Evolutionary conservation across 2,888 invertebrate species (phyloP).

Genomic region (Hecatera dysodea): DNA sequence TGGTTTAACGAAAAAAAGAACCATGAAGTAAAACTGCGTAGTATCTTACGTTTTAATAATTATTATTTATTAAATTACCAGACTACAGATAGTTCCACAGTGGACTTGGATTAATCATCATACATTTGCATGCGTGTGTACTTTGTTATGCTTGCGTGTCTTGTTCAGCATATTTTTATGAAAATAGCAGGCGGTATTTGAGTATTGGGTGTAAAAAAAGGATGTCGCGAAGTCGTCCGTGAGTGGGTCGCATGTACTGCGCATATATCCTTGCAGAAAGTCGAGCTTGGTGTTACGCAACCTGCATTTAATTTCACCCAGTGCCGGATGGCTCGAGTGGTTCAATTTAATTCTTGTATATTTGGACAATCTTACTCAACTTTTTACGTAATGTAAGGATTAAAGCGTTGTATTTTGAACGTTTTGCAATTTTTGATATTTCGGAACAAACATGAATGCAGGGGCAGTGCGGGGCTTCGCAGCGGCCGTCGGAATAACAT

Average conservation of each 20-base stretch:
- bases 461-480: conserved; percentile 72
- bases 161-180: conserved; percentile 41
- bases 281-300: conserved; percentile 77
- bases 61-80: too few relatives aligned
- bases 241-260: conserved; percentile 56
- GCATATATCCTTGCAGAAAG: conserved; percentile 78
- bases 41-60: too few relatives aligned
- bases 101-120: conserved; percentile 15
- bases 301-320: conserved; percentile 77
- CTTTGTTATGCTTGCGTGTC: conserved; percentile 38
- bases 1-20: conserved; percentile 9
- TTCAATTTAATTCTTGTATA: conserved; percentile 81
- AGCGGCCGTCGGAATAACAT: conserved; percentile 65
- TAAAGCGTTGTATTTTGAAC: conserved; percentile 79
- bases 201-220: conserved; percentile 52
- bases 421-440: conserved; percentile 87
- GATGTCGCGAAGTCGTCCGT: conserved; percentile 55
- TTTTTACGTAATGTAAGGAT: conserved; percentile 87
- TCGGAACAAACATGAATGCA: conserved; percentile 80
- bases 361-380: conserved; percentile 86
- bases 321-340: conserved; percentile 76
- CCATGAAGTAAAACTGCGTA: conserved; percentile 6
- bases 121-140: conserved; percentile 40
- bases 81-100: too few relatives aligned
- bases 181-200: conserved; percentile 47